phyloP scores from a whole-genome alignment of 2,888 invertebrate species.

The Lydus trimaculatus region DNA sequence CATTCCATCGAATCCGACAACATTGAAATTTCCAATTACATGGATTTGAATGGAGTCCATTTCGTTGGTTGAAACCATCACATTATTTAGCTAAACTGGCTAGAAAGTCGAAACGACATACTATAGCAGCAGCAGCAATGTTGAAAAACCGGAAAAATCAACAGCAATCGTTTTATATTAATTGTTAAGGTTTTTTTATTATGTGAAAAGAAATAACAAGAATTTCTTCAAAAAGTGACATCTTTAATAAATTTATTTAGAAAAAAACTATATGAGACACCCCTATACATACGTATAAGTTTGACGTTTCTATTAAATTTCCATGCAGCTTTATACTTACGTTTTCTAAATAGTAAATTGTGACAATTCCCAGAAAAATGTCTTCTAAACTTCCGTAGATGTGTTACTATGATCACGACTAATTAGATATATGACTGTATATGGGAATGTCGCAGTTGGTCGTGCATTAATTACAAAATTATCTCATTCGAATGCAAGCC shows the following conservation, averaged over 20 bases:
- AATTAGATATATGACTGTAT: conserved; percentile 47
- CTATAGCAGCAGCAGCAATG: no score
- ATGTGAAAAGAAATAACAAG: neutral
- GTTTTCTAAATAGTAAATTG: neutral
- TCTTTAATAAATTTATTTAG: no score
- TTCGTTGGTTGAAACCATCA: neutral
- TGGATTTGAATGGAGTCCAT: neutral
- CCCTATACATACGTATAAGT: neutral
- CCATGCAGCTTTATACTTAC: neutral
- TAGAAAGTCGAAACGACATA: neutral
- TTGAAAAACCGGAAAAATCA: conserved; percentile 5
- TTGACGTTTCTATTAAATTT: neutral
- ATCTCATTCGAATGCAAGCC: conserved; percentile 50
- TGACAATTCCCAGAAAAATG: neutral
- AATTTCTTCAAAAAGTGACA: no score
- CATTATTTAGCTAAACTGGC: neutral
- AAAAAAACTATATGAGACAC: neutral
- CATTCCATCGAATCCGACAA: neutral
- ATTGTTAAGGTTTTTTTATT: neutral
- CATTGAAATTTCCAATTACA: conserved; percentile 3
- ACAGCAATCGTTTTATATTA: neutral
- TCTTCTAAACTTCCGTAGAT: conserved; percentile 1
- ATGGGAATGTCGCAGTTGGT: conserved; percentile 36
- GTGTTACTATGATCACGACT: conserved; percentile 9
- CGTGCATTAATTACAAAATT: conserved; percentile 46